Conservation (phyloP, 2,888 invertebrate species). For the Theodoxus fluviatilis region DNA sequence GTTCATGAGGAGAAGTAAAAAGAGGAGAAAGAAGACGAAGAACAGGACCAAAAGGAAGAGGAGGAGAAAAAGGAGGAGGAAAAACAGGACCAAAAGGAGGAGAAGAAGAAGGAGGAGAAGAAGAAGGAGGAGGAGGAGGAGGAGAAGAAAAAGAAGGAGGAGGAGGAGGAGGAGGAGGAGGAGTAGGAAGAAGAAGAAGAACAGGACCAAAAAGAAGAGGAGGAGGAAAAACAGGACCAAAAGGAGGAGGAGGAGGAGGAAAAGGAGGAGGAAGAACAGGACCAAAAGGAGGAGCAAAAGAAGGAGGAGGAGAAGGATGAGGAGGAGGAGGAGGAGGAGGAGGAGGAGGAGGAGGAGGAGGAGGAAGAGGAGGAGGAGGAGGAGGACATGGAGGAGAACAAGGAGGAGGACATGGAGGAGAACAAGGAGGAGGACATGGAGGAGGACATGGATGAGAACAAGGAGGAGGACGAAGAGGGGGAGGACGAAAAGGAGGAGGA, state of each 20-base stretch:
- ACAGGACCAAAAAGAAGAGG: too few species aligned
- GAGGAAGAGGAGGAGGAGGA: background rate
- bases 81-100: too few species aligned
- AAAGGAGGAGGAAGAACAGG: background rate
- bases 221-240: too few species aligned
- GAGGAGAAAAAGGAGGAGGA: too few species aligned
- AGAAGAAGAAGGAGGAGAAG: too few species aligned
- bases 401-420: background rate
- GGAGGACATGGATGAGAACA: background rate
- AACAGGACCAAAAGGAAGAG: too few species aligned
- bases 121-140: too few species aligned
- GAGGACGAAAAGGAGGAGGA: background rate
- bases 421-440: background rate
- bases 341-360: background rate
- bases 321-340: slow-evolving; percentile 17
- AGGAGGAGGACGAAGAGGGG: background rate
- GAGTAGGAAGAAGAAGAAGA: too few species aligned
- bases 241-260: background rate
- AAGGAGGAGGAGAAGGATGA: background rate
- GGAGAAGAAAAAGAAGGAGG: too few species aligned
- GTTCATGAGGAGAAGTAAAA: too few species aligned
- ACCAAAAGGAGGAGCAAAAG: background rate
- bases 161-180: too few species aligned
- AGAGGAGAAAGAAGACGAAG: too few species aligned
- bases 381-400: background rate